Conservation (phyloP, 2,888 invertebrate genomes). For the Helicoverpa assulta region DNA sequence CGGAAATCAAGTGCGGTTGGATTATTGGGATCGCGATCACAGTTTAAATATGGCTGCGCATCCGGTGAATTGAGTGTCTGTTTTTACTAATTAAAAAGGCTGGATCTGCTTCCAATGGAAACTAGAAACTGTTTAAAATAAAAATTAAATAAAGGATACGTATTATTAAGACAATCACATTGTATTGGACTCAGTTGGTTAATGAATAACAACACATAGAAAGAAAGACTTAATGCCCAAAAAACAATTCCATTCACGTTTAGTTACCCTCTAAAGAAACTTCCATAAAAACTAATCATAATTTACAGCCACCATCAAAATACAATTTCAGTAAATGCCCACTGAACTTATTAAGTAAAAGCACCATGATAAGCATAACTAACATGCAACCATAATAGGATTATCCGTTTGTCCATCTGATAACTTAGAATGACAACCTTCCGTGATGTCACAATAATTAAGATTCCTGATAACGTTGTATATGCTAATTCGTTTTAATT, state of each 20-base stretch:
- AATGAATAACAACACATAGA: background rate
- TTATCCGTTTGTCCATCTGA: constrained; percentile 58
- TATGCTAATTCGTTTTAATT: constrained; percentile 59
- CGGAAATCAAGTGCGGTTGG: constrained; percentile 75
- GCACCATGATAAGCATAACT: constrained; percentile 48
- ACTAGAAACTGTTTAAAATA: background rate
- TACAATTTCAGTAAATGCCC: constrained; percentile 38
- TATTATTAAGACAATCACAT: no score
- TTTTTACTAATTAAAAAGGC: constrained; percentile 66
- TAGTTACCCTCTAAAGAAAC: constrained; percentile 12
- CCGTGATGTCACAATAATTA: constrained; percentile 60
- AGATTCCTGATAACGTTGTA: constrained; percentile 59
- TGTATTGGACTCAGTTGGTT: background rate
- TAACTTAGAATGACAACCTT: constrained; percentile 58
- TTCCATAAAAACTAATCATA: constrained; percentile 40
- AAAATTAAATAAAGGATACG: background rate
- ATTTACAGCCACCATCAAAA: constrained; percentile 48
- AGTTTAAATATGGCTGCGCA: constrained; percentile 81
- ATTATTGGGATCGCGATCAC: constrained; percentile 84
- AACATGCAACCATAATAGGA: constrained; percentile 61
- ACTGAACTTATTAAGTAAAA: constrained; percentile 57
- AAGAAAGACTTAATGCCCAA: background rate
- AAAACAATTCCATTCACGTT: constrained; percentile 7
- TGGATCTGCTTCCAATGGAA: background rate
- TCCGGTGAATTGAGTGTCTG: constrained; percentile 73